These are phyloP conservation scores for Erebia ligea DNA, from an alignment of 2,888 invertebrate species.

Conservation along the genomic window DNA sequence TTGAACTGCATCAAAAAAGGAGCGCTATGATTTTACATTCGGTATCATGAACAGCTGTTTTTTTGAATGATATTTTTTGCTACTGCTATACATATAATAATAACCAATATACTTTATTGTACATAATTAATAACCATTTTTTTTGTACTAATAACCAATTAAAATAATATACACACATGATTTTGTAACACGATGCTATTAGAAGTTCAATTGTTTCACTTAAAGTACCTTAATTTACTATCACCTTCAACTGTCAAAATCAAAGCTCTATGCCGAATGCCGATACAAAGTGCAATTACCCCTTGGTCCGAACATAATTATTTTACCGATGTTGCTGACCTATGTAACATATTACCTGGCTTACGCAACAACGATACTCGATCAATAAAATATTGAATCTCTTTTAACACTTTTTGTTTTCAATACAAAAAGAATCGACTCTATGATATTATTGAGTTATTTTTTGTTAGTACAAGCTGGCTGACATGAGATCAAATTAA, in stretches of 20 bases:
- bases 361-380: slow-evolving; percentile 16
- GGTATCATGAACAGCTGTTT: background rate
- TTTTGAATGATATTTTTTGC: background rate
- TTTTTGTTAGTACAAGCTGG: slow-evolving; percentile 15
- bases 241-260: slow-evolving; percentile 10
- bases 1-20: background rate
- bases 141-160: no score
- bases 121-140: no score
- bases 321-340: slow-evolving; percentile 11
- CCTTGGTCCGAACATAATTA: slow-evolving; percentile 7
- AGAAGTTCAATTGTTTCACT: background rate
- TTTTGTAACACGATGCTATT: background rate
- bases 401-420: slow-evolving; percentile 20
- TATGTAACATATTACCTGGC: slow-evolving; percentile 6
- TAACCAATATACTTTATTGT: no score
- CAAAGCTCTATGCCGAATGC: slow-evolving; percentile 3
- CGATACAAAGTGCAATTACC: slow-evolving; percentile 5
- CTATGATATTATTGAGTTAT: slow-evolving; percentile 11
- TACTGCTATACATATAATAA: background rate
- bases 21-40: background rate
- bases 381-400: slow-evolving; percentile 16
- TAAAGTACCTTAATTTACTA: background rate
- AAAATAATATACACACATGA: background rate
- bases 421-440: slow-evolving; percentile 17
- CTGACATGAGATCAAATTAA: slow-evolving; percentile 25